Conservation (phyloP, 2,113 vertebrate species). For the Porphyrio hochstetteri region DNA sequence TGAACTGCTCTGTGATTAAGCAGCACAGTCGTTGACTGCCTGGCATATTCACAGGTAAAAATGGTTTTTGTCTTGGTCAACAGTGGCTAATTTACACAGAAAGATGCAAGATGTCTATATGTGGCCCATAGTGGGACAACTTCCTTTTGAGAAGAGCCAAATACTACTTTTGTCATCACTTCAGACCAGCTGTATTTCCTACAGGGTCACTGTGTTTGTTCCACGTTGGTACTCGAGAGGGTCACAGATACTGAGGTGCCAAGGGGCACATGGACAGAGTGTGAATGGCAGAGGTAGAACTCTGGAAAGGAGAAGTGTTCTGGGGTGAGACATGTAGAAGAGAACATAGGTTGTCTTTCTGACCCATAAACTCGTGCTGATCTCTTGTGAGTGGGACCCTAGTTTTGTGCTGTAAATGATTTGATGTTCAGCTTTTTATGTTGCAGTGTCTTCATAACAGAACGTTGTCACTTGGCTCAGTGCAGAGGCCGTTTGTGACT, state of each 20-base stretch:
- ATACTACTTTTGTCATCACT: not conserved
- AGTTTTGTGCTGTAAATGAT: not conserved
- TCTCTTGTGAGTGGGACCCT: not conserved
- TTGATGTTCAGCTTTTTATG: not conserved
- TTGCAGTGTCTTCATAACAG: not conserved
- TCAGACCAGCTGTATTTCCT: not conserved
- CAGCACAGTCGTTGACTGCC: not conserved
- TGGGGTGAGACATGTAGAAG: not conserved
- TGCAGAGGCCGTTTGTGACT: not conserved
- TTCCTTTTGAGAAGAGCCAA: not conserved
- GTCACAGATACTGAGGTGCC: not conserved
- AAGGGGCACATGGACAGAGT: not conserved
- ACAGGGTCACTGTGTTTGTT: not conserved
- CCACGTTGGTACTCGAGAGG: not conserved
- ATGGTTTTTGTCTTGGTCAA: not conserved
- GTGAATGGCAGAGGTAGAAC: not conserved
- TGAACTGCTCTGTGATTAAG: not conserved
- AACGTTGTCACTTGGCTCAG: not conserved
- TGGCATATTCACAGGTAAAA: not conserved
- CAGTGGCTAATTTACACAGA: not conserved
- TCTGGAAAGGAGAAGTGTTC: not conserved
- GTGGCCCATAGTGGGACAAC: not conserved
- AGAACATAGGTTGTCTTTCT: not conserved
- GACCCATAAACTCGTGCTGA: not conserved
- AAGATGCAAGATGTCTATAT: not conserved